Evolutionary conservation across 2,888 invertebrate genomes (phyloP).

Genomic region (Dendrolimus pini): DNA sequence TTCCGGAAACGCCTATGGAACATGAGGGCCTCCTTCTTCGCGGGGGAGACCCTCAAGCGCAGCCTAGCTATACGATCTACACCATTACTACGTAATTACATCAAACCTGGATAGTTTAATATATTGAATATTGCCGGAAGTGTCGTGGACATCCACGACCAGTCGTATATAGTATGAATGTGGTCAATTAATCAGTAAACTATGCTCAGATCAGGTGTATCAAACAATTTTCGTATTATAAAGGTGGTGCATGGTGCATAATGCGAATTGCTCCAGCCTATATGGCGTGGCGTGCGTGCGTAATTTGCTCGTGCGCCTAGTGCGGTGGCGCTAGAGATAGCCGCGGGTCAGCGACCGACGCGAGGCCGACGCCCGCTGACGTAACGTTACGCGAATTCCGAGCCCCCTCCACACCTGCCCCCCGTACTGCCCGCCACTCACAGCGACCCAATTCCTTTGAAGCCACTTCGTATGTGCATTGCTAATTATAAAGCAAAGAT

Average conservation of each 20-base stretch:
- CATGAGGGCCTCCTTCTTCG: too few species aligned
- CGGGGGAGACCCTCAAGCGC: too few species aligned
- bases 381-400: slow-evolving; percentile 75
- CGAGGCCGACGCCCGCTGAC: slow-evolving; percentile 73
- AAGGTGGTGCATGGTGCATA: neutral
- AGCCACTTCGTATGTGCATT: slow-evolving; percentile 70
- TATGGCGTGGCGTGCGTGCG: slow-evolving; percentile 23
- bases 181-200: neutral
- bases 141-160: too few species aligned
- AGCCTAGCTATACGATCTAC: too few species aligned
- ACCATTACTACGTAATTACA: too few species aligned
- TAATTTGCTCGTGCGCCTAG: slow-evolving; percentile 57
- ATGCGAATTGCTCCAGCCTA: neutral
- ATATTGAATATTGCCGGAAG: too few species aligned
- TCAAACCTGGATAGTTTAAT: too few species aligned
- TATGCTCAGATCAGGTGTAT: neutral
- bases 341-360: slow-evolving; percentile 67
- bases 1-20: too few species aligned
- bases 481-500: slow-evolving; percentile 66
- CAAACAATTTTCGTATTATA: neutral
- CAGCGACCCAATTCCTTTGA: slow-evolving; percentile 71
- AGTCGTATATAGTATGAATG: neutral
- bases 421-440: slow-evolving; percentile 33
- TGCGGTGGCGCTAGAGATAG: slow-evolving; percentile 62
- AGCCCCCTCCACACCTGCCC: slow-evolving; percentile 36